Conservation (phyloP, 1,140 invertebrate species). For the Drosophila navojoa region DNA sequence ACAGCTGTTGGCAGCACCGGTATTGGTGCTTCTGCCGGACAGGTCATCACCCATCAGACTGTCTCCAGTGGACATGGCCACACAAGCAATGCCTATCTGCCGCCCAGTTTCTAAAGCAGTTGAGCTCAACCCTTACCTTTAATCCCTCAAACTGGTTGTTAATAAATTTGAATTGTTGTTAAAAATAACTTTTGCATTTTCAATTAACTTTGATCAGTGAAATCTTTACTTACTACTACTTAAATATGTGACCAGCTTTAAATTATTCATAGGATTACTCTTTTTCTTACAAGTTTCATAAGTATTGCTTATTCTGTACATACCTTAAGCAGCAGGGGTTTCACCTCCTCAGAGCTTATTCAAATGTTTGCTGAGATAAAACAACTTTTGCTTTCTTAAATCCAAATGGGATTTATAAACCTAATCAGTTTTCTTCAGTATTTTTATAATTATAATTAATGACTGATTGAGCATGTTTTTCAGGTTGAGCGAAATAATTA, state of each 20-base stretch:
- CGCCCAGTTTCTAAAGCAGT: constrained; percentile 78
- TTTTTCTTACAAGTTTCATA: neutral
- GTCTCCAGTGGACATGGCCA: constrained; percentile 39
- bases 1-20: constrained; percentile 21
- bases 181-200: constrained; percentile 24
- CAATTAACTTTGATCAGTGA: no score
- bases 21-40: constrained; percentile 34
- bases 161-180: constrained; percentile 69
- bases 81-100: constrained; percentile 75
- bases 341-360: neutral
- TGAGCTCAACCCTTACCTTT: constrained; percentile 42
- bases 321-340: no score
- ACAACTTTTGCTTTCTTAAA: constrained; percentile 7
- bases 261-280: constrained; percentile 15
- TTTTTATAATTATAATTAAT: constrained; percentile 40
- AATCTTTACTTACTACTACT: no score
- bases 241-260: no score
- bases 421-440: constrained; percentile 24
- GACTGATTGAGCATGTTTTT: constrained; percentile 19
- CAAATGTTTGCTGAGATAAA: constrained; percentile 20
- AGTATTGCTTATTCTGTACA: no score
- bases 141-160: constrained; percentile 45
- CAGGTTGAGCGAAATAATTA: constrained; percentile 27
- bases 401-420: neutral
- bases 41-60: constrained; percentile 21